Evolutionary conservation across 2,797 vertebrate species (phyloP).

Genomic region (Menidia menidia): DNA sequence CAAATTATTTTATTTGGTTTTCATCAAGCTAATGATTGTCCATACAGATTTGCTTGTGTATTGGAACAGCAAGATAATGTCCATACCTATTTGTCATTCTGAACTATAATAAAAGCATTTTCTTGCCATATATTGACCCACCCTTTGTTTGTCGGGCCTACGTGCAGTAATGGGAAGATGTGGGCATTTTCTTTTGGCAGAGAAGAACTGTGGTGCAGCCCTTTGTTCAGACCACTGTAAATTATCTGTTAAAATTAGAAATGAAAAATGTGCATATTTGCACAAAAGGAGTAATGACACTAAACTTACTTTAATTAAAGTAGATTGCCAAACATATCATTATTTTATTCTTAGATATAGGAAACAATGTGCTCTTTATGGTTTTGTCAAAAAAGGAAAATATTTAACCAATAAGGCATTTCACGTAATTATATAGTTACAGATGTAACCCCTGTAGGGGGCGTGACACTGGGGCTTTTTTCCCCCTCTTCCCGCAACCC

Average conservation of each 20-base stretch:
- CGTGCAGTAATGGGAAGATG: neutral
- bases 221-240: conserved; percentile 14
- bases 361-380: conserved; percentile 4
- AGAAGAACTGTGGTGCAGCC: neutral
- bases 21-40: conserved; percentile 92
- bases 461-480: too few species aligned
- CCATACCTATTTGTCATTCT: conserved; percentile 95
- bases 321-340: conserved; percentile 1
- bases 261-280: neutral
- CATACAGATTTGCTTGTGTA: conserved; percentile 95
- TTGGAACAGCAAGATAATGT: conserved; percentile 93
- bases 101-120: conserved; percentile 93
- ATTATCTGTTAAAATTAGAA: conserved; percentile 35
- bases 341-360: conserved; percentile 22
- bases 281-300: conserved; percentile 7
- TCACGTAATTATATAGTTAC: neutral
- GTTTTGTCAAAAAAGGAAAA: conserved; percentile 9
- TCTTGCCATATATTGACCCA: conserved; percentile 70
- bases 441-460: too few species aligned
- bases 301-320: conserved; percentile 33
- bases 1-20: conserved; percentile 94
- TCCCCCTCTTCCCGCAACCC: too few species aligned
- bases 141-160: conserved; percentile 1
- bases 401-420: neutral
- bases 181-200: conserved; percentile 24